Percentiles rank a stretch among this genome's conserved stretches.
Conservation (phyloP, 2,797 vertebrate species). For the Schizopygopsis pylzovi region DNA sequence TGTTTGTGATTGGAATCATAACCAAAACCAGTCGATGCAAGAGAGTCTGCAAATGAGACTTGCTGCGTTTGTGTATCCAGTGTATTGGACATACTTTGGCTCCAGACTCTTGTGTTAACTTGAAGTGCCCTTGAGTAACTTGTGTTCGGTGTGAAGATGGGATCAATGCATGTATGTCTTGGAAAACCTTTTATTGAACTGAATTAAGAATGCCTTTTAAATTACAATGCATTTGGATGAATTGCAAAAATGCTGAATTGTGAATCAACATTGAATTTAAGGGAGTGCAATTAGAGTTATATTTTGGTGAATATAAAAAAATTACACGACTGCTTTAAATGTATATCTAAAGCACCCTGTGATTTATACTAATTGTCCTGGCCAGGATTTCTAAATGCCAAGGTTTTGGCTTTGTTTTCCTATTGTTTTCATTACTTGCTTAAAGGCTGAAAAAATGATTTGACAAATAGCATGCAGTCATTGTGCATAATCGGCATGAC, state of each 20-base stretch:
- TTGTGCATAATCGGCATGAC: background rate
- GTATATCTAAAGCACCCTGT: background rate
- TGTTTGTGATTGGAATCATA: slow-evolving; percentile 68
- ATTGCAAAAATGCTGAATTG: background rate
- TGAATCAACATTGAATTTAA: background rate
- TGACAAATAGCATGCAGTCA: background rate
- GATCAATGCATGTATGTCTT: background rate
- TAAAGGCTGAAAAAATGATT: background rate
- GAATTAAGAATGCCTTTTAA: background rate
- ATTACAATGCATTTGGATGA: background rate
- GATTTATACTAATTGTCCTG: background rate
- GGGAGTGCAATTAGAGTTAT: background rate
- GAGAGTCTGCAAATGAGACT: slow-evolving; percentile 43
- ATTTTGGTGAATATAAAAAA: background rate
- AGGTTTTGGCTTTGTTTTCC: background rate
- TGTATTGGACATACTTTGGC: background rate
- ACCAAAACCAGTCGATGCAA: slow-evolving; percentile 63
- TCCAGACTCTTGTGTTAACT: slow-evolving; percentile 17
- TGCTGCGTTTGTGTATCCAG: slow-evolving; percentile 52
- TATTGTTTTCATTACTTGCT: background rate
- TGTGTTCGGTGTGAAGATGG: background rate
- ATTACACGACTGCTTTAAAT: background rate
- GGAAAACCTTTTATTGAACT: background rate
- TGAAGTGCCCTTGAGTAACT: slow-evolving; percentile 24
- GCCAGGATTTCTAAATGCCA: background rate